Base-by-base conservation (phyloP, 2,113 vertebrate genomes). In the Verasper variegatus region DNA sequence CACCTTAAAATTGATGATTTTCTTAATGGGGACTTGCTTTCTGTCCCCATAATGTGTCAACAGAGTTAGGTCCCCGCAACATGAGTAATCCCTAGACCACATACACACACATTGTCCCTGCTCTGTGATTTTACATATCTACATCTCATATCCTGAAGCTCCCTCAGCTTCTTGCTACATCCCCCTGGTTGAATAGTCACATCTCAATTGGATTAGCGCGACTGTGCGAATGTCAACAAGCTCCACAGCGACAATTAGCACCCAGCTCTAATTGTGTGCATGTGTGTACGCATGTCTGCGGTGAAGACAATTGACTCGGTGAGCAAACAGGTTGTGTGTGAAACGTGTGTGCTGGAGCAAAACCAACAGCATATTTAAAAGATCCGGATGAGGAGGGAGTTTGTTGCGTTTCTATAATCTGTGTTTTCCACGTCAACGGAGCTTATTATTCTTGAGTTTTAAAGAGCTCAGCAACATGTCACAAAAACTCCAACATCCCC, bases 211-310 rank as follows among this genome's bases (percentile, higher is more conserved):
- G 63, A 86, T 82, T 82, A 80, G 45, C 64, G 1, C 71, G 67
- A 78, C 26, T 57, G 20, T 17, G 49, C 78, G 68, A 87, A 80
- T 74, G 82, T 85, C 83, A 89, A 70, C 54, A 83, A 71, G 68
- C 76, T 58, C 52, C n/a, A 59, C 15, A 4, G 62, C 55, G 69
- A 75, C 73, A 84, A 81, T 83, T 83, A 75, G 49, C n/a, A 69
- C n/a, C 17, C 59, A 68, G 18, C 14, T 51, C n/a, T 76, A 61
- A 76, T 40, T 76, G 68, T 35, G 31, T 21, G 57, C 35, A 24
- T 0, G 27, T 24, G 27, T 42, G 62, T 45, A 7, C 13, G 18
- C n/a, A 23, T 24, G 42, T 56, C 45, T 47, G 57, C 52, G 65
- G 24, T 52, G 15, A 54, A 37, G 62, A 49, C 49, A 57, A 76